phyloP scores from a whole-genome alignment of 2,797 vertebrate genomes.

The Orestias chungarensis region DNA sequence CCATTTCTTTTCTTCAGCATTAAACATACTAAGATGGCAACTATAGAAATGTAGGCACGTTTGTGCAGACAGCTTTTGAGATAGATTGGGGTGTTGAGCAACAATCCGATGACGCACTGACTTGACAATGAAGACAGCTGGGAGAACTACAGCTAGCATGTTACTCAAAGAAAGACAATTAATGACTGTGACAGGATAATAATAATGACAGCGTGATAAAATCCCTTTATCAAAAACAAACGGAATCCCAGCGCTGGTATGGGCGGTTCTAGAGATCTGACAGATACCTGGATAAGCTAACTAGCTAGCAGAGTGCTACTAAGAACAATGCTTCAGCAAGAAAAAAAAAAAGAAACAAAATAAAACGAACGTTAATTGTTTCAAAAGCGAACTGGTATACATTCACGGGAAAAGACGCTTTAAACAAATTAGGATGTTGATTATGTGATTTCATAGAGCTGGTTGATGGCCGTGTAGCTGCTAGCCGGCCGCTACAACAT shows the following conservation, averaged over 20 bases:
- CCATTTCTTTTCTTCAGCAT: neutral
- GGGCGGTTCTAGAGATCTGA: constrained; percentile 59
- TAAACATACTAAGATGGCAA: neutral
- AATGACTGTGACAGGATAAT: neutral
- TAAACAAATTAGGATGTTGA: neutral
- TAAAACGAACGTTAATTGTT: neutral
- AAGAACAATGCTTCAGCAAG: constrained; percentile 39
- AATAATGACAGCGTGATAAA: too few species aligned
- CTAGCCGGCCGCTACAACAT: constrained; percentile 33
- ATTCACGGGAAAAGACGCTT: fast-evolving
- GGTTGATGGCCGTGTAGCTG: neutral
- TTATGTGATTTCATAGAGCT: neutral
- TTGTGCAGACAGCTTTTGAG: constrained; percentile 27
- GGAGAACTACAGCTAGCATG: constrained; percentile 43
- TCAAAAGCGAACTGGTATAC: fast-evolving
- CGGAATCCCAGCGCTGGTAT: constrained; percentile 6
- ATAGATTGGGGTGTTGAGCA: constrained; percentile 39
- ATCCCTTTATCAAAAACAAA: neutral
- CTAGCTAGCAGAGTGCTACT: constrained; percentile 54
- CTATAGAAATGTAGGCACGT: neutral
- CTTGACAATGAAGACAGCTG: constrained; percentile 44
- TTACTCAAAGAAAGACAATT: neutral
- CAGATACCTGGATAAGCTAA: constrained; percentile 37
- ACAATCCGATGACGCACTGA: constrained; percentile 70
- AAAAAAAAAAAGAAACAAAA: constrained; percentile 3